A percentile compares a stretch with the other conserved stretches of the same genome.
phyloP scores from a whole-genome alignment of 2,113 vertebrate genomes.

The Empidonax traillii region DNA sequence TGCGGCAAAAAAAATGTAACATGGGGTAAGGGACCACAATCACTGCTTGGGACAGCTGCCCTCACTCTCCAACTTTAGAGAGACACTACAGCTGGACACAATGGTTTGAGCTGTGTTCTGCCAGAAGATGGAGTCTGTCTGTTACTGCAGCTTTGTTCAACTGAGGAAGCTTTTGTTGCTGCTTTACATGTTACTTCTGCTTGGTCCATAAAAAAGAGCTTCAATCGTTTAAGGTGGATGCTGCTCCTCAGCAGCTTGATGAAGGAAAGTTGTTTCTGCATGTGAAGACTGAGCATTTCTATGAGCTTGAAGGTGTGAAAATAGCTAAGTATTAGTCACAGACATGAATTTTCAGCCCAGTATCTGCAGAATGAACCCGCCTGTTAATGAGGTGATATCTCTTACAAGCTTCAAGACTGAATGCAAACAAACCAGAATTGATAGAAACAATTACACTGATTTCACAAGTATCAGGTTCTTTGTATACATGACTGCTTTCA shows the following conservation, averaged over 20 bases:
- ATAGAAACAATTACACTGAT: not conserved
- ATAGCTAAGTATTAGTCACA: not conserved
- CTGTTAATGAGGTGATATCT: not conserved
- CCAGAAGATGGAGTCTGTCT: not conserved
- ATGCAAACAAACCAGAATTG: not conserved
- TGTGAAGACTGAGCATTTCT: not conserved
- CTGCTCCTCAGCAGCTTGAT: not conserved
- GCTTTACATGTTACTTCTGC: not conserved
- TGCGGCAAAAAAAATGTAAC: not conserved
- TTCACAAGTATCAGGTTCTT: not conserved
- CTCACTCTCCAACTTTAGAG: not conserved
- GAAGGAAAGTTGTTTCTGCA: not conserved
- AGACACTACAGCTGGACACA: not conserved
- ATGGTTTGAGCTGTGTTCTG: not conserved
- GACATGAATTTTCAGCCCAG: not conserved
- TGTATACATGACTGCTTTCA: not conserved
- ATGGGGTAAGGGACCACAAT: not conserved
- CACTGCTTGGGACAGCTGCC: not conserved
- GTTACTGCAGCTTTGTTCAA: not conserved
- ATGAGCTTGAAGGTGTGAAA: not conserved
- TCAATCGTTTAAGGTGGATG: not conserved
- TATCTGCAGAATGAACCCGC: not conserved
- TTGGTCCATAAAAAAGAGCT: not conserved
- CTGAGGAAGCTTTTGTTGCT: not conserved
- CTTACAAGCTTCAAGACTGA: not conserved